Conservation (phyloP, 2,888 invertebrate genomes). For the Rhagophthalmus giganteus region DNA sequence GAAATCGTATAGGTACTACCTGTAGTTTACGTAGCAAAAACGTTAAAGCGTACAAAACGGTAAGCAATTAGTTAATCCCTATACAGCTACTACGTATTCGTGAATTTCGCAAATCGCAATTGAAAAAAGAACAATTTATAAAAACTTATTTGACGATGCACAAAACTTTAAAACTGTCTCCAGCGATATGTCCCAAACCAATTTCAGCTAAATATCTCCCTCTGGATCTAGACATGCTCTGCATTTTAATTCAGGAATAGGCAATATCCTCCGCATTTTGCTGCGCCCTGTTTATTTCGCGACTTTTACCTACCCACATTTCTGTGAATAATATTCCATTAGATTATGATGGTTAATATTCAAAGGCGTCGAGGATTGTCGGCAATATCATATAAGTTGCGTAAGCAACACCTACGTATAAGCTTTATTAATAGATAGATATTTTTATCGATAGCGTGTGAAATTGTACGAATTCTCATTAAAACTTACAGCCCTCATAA, state of each 20-base stretch:
- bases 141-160: slow-evolving; percentile 20
- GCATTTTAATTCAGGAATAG: slow-evolving; percentile 28
- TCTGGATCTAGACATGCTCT: slow-evolving; percentile 24
- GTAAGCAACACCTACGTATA: background rate
- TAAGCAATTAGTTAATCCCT: too few relatives aligned
- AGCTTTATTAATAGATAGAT: background rate
- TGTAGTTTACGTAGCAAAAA: too few relatives aligned
- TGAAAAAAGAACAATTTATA: slow-evolving; percentile 20
- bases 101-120: background rate
- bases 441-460: slow-evolving; percentile 5
- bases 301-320: slow-evolving; percentile 5
- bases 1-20: too few relatives aligned
- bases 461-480: slow-evolving; percentile 11
- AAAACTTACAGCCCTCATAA: slow-evolving; percentile 13
- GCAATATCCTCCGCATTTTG: slow-evolving; percentile 24
- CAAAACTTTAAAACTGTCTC: slow-evolving; percentile 24
- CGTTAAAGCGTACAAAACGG: too few relatives aligned
- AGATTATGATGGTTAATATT: background rate
- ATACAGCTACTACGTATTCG: too few relatives aligned
- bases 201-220: slow-evolving; percentile 28
- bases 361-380: background rate
- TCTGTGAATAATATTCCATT: background rate
- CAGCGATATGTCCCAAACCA: slow-evolving; percentile 27
- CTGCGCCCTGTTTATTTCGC: slow-evolving; percentile 15
- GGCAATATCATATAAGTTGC: too few relatives aligned